These are phyloP conservation scores for Saguinus imperator DNA, from an alignment of 2,113 vertebrate genomes.

Conservation along the genomic window DNA sequence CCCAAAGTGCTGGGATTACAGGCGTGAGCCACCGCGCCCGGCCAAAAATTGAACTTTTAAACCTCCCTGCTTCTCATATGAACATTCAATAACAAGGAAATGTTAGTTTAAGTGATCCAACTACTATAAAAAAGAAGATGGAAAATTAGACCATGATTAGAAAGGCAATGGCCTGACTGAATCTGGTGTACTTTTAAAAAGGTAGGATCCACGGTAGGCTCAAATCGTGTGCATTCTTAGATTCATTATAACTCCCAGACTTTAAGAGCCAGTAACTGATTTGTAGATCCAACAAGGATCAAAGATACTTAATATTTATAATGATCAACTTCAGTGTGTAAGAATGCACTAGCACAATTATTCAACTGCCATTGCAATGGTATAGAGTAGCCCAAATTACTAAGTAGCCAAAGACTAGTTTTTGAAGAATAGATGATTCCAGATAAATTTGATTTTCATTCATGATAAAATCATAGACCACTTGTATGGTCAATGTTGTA, in stretches of 20 bases:
- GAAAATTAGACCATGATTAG: neutral
- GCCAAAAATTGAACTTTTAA: neutral
- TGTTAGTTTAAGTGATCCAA: neutral
- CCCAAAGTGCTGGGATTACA: too few species aligned
- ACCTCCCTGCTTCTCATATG: neutral
- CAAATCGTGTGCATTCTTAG: neutral
- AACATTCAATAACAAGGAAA: neutral
- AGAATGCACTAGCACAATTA: neutral
- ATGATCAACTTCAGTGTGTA: neutral
- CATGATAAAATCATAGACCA: neutral
- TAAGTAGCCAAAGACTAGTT: neutral
- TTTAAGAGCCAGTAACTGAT: neutral
- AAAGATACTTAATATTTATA: neutral
- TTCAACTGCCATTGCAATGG: neutral
- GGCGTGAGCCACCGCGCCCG: too few species aligned
- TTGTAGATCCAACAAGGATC: neutral
- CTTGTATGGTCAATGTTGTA: neutral
- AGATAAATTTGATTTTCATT: neutral
- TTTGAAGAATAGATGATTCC: conserved; percentile 1
- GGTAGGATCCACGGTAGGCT: neutral
- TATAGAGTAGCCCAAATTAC: neutral
- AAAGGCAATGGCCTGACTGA: neutral
- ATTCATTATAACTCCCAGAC: neutral
- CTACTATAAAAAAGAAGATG: neutral
- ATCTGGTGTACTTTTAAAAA: neutral